Evolutionary conservation across 2,113 vertebrate species (phyloP), one percentile per base, ranked within the genome.

Genomic region (Gadus macrocephalus): DNA sequence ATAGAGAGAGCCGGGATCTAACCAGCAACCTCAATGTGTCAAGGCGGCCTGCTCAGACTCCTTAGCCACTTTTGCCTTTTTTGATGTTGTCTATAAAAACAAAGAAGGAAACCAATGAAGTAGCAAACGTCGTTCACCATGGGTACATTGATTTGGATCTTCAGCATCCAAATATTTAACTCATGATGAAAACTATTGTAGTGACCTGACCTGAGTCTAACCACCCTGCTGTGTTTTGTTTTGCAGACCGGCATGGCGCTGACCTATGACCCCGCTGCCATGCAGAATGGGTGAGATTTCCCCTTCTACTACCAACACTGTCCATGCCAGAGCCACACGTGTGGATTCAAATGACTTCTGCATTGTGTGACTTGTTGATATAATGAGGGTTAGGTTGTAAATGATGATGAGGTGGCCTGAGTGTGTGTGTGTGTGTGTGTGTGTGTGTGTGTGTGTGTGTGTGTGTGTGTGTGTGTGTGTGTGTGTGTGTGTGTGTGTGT

Each of bases 161-260:
- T 35, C 31, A 35, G 5, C 31, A 35, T 35, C 31, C 31, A 35
- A 35, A 7, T 35, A 3, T 35, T 35, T 35, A 5, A 35, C 1
- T 55, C 53, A 55, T 55, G 53, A 55, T 53, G 9, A 15, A 1
- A 1, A 15, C 8, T 25, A 35, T 14, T 64, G 22, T 27, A 9
- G 31, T 28, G 6, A 3, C 31, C 3, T 35, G 4, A 35, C 68
- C 20, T 20, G 19, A 61, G 20, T 67, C 71, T 79, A 66, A 79
- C 69, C 56, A 68, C 25, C 38, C 1, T 78, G 22, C 66, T 81
- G 67, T 86, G 85, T 78, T 62, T 82, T 85, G 79, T 87, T 82
- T 80, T 91, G 64, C 93, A 98, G 96, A 94, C 94, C 89, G 95
- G 96, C 86, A 96, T 98, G 95, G 93, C 96, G 89, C 91, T 98